Evolutionary conservation across 2,888 invertebrate species (phyloP).

Genomic region (Eristalis tenax): DNA sequence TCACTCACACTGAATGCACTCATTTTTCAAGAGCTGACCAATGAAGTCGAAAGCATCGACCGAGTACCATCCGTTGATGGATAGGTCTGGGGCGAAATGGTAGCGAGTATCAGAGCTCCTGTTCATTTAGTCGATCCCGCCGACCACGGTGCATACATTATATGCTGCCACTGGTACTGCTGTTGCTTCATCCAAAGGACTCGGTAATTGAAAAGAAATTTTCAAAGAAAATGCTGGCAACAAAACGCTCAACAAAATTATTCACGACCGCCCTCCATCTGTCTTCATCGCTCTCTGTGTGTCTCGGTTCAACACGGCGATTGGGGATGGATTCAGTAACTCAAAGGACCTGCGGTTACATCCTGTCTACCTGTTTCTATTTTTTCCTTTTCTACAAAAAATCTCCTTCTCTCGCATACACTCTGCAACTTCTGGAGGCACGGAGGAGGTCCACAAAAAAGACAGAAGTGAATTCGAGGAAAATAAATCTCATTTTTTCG

Average conservation of each 20-base stretch:
- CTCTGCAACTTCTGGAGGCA: background rate
- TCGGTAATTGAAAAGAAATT: slow-evolving; percentile 69
- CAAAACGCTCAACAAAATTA: slow-evolving; percentile 62
- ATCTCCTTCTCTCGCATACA: slow-evolving; percentile 14
- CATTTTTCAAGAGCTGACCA: slow-evolving; percentile 12
- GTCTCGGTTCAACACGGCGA: slow-evolving; percentile 28
- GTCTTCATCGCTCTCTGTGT: slow-evolving; percentile 12
- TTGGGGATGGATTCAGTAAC: slow-evolving; percentile 56
- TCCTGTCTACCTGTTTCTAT: slow-evolving; percentile 55
- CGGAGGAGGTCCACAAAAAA: background rate
- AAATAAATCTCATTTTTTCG: slow-evolving; percentile 72
- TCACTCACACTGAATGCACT: slow-evolving; percentile 11
- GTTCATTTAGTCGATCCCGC: no score
- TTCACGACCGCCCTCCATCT: slow-evolving; percentile 61
- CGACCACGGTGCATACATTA: no score
- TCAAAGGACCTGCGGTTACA: slow-evolving; percentile 72
- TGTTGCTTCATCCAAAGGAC: slow-evolving; percentile 34
- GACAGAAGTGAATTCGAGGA: slow-evolving; percentile 36
- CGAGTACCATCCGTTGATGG: background rate
- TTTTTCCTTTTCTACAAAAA: slow-evolving; percentile 40
- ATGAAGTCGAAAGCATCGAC: slow-evolving; percentile 8
- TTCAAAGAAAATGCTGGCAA: slow-evolving; percentile 66
- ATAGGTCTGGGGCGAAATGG: background rate
- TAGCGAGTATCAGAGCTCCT: background rate
- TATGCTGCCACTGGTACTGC: background rate